Evolutionary conservation across 2,113 vertebrate genomes (phyloP), one percentile per base, ranked within the genome.

Genomic region (Antennarius striatus): DNA sequence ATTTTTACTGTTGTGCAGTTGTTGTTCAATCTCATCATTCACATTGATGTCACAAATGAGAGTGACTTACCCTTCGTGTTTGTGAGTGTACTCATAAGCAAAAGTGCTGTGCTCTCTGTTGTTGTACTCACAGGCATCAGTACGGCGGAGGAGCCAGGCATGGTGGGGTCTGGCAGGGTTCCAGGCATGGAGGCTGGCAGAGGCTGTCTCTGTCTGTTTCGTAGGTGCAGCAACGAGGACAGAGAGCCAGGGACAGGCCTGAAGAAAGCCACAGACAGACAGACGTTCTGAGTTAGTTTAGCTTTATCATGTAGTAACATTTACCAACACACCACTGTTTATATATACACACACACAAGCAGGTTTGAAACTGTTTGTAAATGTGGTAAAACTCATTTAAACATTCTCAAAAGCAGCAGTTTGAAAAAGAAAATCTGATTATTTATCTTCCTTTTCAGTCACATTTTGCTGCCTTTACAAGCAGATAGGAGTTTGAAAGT

Each of bases 141-240:
- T 48, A 99, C 97, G 46, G 97, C 96, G 0, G 98, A 99, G 79
- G 98, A 99, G 88, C 97, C 97, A 0, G 96, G 98, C 98, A 99
- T 98, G 66, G 96, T 96, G 0, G 96, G 96, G 88, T 99, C 97
- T 71, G 98, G 96, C 87, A 99, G 94, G n/a, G 95, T 98, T 86
- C 97, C 98, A 22, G 98, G 95, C 96, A 99, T 99, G 85, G 98
- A 99, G 88, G 97, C 98, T 88, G 98, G 96, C 93, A 98, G 95
- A 73, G 98, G 98, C 90, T 99, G 98, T 92, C 96, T 93, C 91
- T 97, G 98, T 94, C 98, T 93, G 94, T 98, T 98, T 91, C 98
- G 94, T 85, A 99, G 95, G 90, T 99, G 98, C 88, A 99, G 91
- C 84, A 99, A 88, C 75, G 98, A 98, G 79, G 98, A 99, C 91